Conservation (phyloP, 2,888 invertebrate genomes). For the Unio pictorum region DNA sequence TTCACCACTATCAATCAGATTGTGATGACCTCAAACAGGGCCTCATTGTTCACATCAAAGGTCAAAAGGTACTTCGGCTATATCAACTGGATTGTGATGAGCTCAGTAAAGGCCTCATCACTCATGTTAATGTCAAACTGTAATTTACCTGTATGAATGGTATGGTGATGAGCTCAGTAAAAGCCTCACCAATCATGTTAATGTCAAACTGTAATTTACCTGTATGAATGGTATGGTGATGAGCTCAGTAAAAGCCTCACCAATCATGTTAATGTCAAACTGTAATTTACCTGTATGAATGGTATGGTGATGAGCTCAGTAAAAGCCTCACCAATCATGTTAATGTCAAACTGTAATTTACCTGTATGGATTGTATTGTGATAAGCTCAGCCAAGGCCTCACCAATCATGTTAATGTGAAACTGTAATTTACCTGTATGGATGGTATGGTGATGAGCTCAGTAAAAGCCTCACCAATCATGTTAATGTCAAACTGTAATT, state of each 20-base stretch:
- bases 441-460: conserved; percentile 61
- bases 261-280: too few relatives aligned
- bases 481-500: neutral
- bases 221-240: conserved; percentile 67
- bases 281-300: conserved; percentile 61
- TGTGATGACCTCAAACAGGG: conserved; percentile 64
- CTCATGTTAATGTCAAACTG: too few relatives aligned
- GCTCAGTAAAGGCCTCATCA: too few relatives aligned
- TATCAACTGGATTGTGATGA: too few relatives aligned
- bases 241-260: conserved; percentile 66
- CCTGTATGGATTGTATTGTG: too few relatives aligned
- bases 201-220: conserved; percentile 31
- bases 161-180: conserved; percentile 66
- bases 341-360: too few relatives aligned
- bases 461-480: conserved; percentile 46
- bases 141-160: conserved; percentile 63
- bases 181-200: conserved; percentile 41
- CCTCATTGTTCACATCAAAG: conserved; percentile 32
- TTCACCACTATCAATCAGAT: conserved; percentile 66
- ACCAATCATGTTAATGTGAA: too few relatives aligned
- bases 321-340: conserved; percentile 50
- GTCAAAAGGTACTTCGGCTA: too few relatives aligned
- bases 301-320: conserved; percentile 67
- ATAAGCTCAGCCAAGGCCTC: too few relatives aligned
- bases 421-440: too few relatives aligned